Conservation (phyloP, 1,140 invertebrate genomes). For the Idris sp. region DNA sequence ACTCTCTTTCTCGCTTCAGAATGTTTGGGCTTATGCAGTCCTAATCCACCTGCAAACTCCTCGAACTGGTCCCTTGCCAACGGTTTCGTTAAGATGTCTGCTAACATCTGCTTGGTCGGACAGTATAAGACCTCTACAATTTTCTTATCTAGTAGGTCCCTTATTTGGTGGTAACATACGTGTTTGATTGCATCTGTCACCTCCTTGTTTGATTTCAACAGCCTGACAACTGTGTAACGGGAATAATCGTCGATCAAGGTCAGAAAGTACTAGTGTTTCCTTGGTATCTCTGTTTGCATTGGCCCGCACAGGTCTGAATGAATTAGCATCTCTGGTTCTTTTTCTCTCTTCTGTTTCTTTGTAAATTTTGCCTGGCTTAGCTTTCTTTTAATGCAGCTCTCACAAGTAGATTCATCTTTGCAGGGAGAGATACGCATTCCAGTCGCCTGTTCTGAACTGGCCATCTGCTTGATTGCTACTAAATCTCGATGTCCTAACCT, state of each 20-base stretch:
- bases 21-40: no score
- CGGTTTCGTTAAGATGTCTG: no score
- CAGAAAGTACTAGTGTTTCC: constrained; percentile 40
- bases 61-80: no score
- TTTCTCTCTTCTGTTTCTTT: constrained; percentile 14
- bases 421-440: constrained; percentile 10
- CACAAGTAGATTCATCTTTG: constrained; percentile 5
- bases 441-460: not conserved
- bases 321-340: constrained; percentile 18
- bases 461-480: not conserved
- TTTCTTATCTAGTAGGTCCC: no score
- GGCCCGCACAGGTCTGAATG: constrained; percentile 41
- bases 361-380: constrained; percentile 25
- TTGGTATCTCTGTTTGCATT: constrained; percentile 32
- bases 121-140: no score
- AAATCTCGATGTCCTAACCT: not conserved
- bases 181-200: constrained; percentile 4
- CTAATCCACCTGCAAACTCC: no score
- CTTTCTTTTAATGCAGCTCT: constrained; percentile 41
- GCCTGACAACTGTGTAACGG: constrained; percentile 12
- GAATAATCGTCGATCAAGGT: constrained; percentile 43
- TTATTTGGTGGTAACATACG: no score
- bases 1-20: no score
- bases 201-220: constrained; percentile 47
- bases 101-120: no score